These are phyloP conservation scores for Aurelia sp. DNA, from an alignment of 30 jellyfish, hydroid and myxozoan genomes.

Conservation along the genomic window DNA sequence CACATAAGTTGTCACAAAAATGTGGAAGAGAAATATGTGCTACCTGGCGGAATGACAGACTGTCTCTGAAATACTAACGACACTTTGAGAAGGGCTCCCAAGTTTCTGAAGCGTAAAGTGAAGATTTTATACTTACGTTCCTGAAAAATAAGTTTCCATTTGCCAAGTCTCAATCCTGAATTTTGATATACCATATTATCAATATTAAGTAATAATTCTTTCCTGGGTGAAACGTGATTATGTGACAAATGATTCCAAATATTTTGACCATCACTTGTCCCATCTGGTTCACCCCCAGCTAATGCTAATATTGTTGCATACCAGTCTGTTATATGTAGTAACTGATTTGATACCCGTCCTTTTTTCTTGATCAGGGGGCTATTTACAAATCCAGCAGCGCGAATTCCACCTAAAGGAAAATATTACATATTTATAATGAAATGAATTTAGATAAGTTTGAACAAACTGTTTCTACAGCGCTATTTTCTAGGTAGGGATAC, in stretches of 20 bases:
- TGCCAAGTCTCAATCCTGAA: constrained; percentile 78
- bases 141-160: constrained; percentile 84
- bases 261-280: constrained; percentile 70
- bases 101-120: too few species aligned
- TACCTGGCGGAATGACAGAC: too few species aligned
- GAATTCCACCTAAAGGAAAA: constrained; percentile 65
- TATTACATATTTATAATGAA: too few species aligned
- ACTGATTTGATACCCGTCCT: constrained; percentile 50
- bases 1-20: too few species aligned
- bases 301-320: constrained; percentile 68
- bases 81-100: too few species aligned
- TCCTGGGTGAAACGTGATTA: constrained; percentile 61
- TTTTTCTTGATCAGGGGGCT: constrained; percentile 61
- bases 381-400: constrained; percentile 67
- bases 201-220: constrained; percentile 82
- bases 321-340: constrained; percentile 79
- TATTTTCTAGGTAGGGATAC: too few species aligned
- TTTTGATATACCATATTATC: constrained; percentile 80
- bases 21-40: too few species aligned
- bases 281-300: constrained; percentile 61
- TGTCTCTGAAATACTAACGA: too few species aligned
- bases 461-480: too few species aligned
- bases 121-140: constrained; percentile 30
- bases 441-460: too few species aligned
- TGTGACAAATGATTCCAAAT: constrained; percentile 79